Conservation (phyloP, 2,888 invertebrate genomes). For the Drosophila paranaensis region DNA sequence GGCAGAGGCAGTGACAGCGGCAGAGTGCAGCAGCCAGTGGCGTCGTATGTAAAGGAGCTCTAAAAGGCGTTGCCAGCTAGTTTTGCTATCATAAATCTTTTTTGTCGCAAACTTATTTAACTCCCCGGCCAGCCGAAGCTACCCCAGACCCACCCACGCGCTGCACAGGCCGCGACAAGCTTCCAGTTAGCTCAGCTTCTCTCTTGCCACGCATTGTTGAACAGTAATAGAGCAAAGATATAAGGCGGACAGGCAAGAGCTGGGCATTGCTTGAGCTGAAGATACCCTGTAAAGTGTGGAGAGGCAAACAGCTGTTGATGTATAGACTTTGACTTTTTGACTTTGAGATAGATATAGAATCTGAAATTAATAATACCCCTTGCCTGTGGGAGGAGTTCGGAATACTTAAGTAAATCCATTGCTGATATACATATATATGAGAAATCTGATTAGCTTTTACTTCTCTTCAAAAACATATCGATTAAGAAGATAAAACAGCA, state of each 20-base stretch:
- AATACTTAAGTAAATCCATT: background rate
- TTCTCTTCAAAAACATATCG: background rate
- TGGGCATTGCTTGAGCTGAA: background rate
- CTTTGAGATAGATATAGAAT: background rate
- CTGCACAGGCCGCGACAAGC: background rate
- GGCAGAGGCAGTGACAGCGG: background rate
- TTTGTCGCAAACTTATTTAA: slow-evolving; percentile 60
- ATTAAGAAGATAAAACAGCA: too few relatives aligned
- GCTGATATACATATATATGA: background rate
- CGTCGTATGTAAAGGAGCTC: slow-evolving; percentile 4
- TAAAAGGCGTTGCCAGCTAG: slow-evolving; percentile 49
- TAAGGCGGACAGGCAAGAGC: background rate
- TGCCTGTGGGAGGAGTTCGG: background rate
- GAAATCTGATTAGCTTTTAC: background rate
- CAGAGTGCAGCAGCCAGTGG: slow-evolving; percentile 1
- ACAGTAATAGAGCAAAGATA: slow-evolving; percentile 16
- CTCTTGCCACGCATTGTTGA: slow-evolving; percentile 29
- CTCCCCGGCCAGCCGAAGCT: background rate
- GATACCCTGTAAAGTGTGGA: background rate
- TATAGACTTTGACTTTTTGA: background rate
- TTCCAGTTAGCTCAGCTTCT: slow-evolving; percentile 16
- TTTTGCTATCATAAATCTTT: slow-evolving; percentile 74
- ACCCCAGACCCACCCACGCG: background rate
- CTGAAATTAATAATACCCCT: background rate
- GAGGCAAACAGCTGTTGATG: background rate